These are phyloP conservation scores for Rhinichthys osculus DNA, from an alignment of 2,797 vertebrate genomes.

Conservation along the genomic window DNA sequence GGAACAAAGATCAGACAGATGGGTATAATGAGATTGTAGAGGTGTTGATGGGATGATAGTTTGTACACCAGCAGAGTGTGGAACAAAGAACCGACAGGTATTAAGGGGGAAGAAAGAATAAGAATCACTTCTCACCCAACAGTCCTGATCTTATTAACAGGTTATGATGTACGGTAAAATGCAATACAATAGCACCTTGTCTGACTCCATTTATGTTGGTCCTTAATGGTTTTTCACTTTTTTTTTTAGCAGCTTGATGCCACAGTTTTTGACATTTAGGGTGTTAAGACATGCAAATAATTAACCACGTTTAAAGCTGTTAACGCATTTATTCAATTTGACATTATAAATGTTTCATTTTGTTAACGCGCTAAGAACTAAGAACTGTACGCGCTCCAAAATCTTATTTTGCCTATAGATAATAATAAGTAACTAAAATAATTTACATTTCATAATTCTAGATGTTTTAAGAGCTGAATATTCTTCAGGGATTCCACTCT, in stretches of 20 bases:
- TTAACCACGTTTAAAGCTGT: conserved; percentile 4
- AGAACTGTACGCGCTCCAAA: neutral
- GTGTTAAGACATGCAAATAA: conserved; percentile 7
- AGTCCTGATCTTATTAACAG: conserved; percentile 36
- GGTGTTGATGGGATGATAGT: conserved; percentile 80
- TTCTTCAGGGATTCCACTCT: neutral
- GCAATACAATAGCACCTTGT: conserved; percentile 22
- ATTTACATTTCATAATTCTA: neutral
- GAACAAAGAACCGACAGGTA: conserved; percentile 37
- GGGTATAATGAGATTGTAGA: conserved; percentile 75
- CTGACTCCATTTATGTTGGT: neutral
- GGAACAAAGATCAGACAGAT: conserved; percentile 35
- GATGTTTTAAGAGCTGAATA: no score
- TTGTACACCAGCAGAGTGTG: conserved; percentile 72
- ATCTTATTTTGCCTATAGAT: neutral
- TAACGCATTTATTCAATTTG: neutral
- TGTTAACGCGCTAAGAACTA: neutral
- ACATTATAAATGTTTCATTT: neutral
- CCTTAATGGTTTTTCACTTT: neutral
- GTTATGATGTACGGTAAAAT: conserved; percentile 6
- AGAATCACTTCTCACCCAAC: conserved; percentile 14
- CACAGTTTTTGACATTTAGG: conserved; percentile 12
- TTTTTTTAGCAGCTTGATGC: conserved; percentile 9
- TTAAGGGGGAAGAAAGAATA: conserved; percentile 2
- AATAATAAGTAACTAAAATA: neutral